Evolutionary conservation across 2,888 invertebrate genomes (phyloP), one percentile per base, ranked within the genome.

Genomic region (Cecidostiba fungosa): DNA sequence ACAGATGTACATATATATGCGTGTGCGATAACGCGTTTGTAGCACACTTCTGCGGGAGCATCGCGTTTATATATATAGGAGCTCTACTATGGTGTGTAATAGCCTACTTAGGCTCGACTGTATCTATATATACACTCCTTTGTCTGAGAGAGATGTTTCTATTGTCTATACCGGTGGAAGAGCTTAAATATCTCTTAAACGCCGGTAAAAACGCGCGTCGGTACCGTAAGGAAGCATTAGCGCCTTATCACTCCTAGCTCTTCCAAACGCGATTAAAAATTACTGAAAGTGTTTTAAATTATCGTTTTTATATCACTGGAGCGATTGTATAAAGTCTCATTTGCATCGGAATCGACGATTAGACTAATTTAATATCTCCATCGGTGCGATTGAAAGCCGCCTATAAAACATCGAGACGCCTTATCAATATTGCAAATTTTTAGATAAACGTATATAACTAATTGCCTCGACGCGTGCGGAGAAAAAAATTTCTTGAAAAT

Each of bases 141-240:
- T 26, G 69, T 70, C 47, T 79, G 36, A 70, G 43, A 79, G 29
- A 70, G 32, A 70, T 29, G 23, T 43, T 50, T 79, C 50, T 43
- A 79, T 79, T 79, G 79, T 79, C 50, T 50, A n/a, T n/a, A 62
- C 29, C 16, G 32, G 62, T 3, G 47, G 43, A 47, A 26, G 47
- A 69, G 26, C 29, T 39, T 36, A 39, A 62, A 70, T 70, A 43
- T 79, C 32, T 14, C 6, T 32, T 32, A 50, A 70, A 50, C 79
- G 50, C 6, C 59, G 23, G 16, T 62, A 59, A 77, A 36, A 32
- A 62, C 59, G 19, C 23, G 54, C n/a, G 36, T 59, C 50, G 26
- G 62, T 62, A 62, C 23, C 62, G 62, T 23, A 62, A 23, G 62
- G 23, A 62, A 62, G 19, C 23, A 62, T 62, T 62, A 23, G 10